phyloP scores from a whole-genome alignment of 2,888 invertebrate genomes.

The Torymus tubicola region DNA sequence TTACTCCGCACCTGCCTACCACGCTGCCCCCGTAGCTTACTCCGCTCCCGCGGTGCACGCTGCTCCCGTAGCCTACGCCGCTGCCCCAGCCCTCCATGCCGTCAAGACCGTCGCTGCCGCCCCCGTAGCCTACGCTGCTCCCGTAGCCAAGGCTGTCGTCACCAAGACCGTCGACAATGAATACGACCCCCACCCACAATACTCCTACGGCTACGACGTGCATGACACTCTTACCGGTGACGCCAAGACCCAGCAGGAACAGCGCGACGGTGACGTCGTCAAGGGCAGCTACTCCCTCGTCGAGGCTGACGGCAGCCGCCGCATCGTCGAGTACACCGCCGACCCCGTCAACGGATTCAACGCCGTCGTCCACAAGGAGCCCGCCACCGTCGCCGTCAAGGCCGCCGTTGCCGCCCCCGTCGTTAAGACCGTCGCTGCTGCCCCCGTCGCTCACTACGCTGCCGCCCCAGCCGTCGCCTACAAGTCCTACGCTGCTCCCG shows the following conservation, averaged over 20 bases:
- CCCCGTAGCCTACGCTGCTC: constrained; percentile 66
- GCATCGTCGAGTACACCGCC: constrained; percentile 73
- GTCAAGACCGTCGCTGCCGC: constrained; percentile 18
- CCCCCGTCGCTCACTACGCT: too few relatives aligned
- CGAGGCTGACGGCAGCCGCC: constrained; percentile 76
- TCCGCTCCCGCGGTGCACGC: constrained; percentile 15
- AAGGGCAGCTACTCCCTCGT: constrained; percentile 76
- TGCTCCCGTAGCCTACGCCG: constrained; percentile 20
- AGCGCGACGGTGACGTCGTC: constrained; percentile 71
- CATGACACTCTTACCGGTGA: constrained; percentile 71
- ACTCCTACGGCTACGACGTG: constrained; percentile 72
- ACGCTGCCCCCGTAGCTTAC: constrained; percentile 14
- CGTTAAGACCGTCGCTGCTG: not conserved
- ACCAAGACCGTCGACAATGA: constrained; percentile 69
- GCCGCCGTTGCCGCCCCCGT: constrained; percentile 27
- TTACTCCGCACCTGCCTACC: constrained; percentile 8
- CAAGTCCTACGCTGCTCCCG: too few relatives aligned
- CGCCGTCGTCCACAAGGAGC: constrained; percentile 72
- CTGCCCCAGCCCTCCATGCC: constrained; percentile 33
- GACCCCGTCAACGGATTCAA: constrained; percentile 72
- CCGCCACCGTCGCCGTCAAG: constrained; percentile 59
- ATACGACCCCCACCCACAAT: constrained; percentile 73
- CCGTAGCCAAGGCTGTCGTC: constrained; percentile 68
- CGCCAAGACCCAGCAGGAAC: constrained; percentile 71
- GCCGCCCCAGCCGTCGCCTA: too few relatives aligned